Conservation (phyloP, 2,888 invertebrate species). For the Amiota communis region DNA sequence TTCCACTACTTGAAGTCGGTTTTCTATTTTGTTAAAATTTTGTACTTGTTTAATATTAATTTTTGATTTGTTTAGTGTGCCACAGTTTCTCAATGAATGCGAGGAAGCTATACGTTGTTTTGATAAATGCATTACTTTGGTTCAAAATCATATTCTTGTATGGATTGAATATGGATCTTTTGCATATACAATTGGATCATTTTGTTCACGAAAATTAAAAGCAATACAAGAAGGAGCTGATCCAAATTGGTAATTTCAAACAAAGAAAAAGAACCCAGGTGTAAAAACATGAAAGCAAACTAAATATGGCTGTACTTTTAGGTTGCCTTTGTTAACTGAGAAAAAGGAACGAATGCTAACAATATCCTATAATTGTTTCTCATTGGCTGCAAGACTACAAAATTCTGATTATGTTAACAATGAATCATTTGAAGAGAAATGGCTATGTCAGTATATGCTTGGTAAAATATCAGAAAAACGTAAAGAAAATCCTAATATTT, state of each 20-base stretch:
- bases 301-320: not conserved
- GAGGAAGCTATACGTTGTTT: conserved; percentile 87
- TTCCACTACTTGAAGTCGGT: too few species aligned
- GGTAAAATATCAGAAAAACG: conserved; percentile 95
- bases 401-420: conserved; percentile 57
- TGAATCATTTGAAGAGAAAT: conserved; percentile 85
- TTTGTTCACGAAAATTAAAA: conserved; percentile 88
- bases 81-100: conserved; percentile 75
- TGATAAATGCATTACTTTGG: conserved; percentile 83
- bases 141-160: conserved; percentile 82
- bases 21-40: too few species aligned
- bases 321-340: conserved; percentile 77
- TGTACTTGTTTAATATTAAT: too few species aligned
- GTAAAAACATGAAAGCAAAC: not conserved
- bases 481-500: conserved; percentile 81
- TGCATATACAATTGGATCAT: conserved; percentile 91
- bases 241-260: conserved; percentile 79
- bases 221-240: conserved; percentile 74
- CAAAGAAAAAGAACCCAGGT: not conserved
- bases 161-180: conserved; percentile 95
- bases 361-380: conserved; percentile 86
- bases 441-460: conserved; percentile 96
- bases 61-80: conserved; percentile 38
- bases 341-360: conserved; percentile 86
- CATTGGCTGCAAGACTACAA: conserved; percentile 78